These are phyloP conservation scores for Zaprionus lachaisei DNA, from an alignment of 1,140 invertebrate species.

Conservation along the genomic window DNA sequence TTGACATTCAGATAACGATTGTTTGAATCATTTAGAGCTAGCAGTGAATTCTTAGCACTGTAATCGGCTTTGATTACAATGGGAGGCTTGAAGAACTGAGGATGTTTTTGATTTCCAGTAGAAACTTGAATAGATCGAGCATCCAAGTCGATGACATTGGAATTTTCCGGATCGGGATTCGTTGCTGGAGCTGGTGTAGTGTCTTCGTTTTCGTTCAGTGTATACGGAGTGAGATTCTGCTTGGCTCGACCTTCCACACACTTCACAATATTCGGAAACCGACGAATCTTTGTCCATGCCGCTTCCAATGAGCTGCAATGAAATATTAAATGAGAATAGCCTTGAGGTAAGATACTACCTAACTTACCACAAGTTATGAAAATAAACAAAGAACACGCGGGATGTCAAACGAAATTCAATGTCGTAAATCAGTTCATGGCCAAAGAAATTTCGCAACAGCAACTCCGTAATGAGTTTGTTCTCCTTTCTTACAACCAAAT, in stretches of 20 bases:
- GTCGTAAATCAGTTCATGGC: conserved; percentile 24
- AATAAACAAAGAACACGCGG: conserved; percentile 45
- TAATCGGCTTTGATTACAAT: conserved; percentile 55
- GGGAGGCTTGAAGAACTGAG: conserved; percentile 32
- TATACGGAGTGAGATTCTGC: not conserved
- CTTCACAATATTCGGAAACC: conserved; percentile 27
- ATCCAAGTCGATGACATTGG: conserved; percentile 12
- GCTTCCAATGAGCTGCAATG: conserved; percentile 42
- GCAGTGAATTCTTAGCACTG: conserved; percentile 30
- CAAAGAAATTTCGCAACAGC: conserved; percentile 48
- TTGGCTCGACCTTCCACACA: conserved; percentile 25
- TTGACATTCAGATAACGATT: conserved; percentile 51
- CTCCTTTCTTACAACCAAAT: conserved; percentile 49
- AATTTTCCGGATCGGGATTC: not conserved
- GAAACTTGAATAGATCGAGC: conserved; percentile 44
- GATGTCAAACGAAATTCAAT: conserved; percentile 31
- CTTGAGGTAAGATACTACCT: not conserved
- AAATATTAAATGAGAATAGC: not conserved
- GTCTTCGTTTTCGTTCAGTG: not conserved
- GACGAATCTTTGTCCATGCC: conserved; percentile 28
- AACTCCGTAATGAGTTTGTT: conserved; percentile 6
- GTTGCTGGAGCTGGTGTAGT: not conserved
- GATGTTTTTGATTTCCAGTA: conserved; percentile 21
- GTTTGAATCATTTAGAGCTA: conserved; percentile 35
- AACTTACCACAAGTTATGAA: conserved; percentile 54